phyloP scores from a whole-genome alignment of 2,113 vertebrate genomes.

The Odocoileus virginianus region DNA sequence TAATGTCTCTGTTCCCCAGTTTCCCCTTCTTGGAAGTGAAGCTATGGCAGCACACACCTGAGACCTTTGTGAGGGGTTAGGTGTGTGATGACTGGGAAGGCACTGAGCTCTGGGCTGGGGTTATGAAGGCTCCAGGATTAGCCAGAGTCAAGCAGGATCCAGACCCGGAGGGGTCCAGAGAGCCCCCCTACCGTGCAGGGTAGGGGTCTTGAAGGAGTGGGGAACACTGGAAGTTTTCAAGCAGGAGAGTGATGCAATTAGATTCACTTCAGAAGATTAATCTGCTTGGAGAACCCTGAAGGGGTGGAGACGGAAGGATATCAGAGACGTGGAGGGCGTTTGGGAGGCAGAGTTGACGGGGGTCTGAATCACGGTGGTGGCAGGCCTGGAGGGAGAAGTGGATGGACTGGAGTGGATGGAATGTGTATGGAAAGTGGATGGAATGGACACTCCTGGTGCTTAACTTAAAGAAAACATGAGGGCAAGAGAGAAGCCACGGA shows the following conservation, averaged over 20 bases:
- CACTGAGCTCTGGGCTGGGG: not conserved
- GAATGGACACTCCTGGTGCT: not conserved
- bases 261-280: not conserved
- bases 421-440: too few relatives aligned
- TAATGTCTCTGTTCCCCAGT: not conserved
- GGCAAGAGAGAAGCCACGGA: not conserved
- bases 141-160: not conserved
- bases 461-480: not conserved
- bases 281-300: not conserved
- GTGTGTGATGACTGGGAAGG: fast-evolving
- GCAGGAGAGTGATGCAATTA: not conserved
- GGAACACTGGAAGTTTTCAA: not conserved
- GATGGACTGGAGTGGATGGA: not conserved
- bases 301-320: not conserved
- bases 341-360: too few relatives aligned
- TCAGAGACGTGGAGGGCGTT: not conserved
- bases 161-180: fast-evolving
- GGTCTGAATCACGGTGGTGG: not conserved
- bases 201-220: not conserved
- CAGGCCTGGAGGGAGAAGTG: not conserved
- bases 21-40: not conserved
- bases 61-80: not conserved
- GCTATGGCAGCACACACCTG: not conserved
- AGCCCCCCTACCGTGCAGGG: not conserved
- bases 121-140: not conserved